A percentile compares a stretch with the other conserved stretches of the same genome.
Conservation (phyloP, 1,140 invertebrate species). For the Drosophila lacteicornis region DNA sequence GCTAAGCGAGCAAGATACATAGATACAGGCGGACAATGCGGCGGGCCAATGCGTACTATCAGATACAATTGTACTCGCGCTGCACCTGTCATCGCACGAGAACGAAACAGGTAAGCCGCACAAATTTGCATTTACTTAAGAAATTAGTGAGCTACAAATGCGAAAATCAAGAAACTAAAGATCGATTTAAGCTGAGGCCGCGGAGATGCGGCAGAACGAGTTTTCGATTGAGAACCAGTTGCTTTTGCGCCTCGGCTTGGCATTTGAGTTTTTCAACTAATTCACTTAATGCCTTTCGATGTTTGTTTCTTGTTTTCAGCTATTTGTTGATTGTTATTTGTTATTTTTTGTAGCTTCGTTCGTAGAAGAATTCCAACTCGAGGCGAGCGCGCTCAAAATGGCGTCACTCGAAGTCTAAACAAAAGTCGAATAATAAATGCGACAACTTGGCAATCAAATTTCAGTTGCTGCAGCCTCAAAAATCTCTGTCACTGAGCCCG, state of each 20-base stretch:
- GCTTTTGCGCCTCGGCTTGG: conserved; percentile 69
- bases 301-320: conserved; percentile 15
- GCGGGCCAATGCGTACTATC: conserved; percentile 41
- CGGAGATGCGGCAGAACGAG: conserved; percentile 49
- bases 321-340: conserved; percentile 20
- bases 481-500: background rate
- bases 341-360: conserved; percentile 17
- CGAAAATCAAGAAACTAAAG: conserved; percentile 62
- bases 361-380: conserved; percentile 28
- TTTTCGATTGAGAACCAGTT: conserved; percentile 68
- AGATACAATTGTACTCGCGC: conserved; percentile 56
- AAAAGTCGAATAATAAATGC: conserved; percentile 37
- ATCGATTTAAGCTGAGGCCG: conserved; percentile 39
- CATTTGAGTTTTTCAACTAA: conserved; percentile 73
- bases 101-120: conserved; percentile 58
- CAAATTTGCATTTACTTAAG: conserved; percentile 73
- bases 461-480: conserved; percentile 30
- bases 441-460: conserved; percentile 56
- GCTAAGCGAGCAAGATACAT: conserved; percentile 50
- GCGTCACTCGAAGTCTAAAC: conserved; percentile 23
- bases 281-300: conserved; percentile 57
- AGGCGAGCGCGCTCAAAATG: conserved; percentile 40
- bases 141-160: conserved; percentile 65
- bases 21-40: conserved; percentile 17
- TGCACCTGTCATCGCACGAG: conserved; percentile 61